Evolutionary conservation across 2,113 vertebrate species (phyloP).

Genomic region (Halichoeres trimaculatus): DNA sequence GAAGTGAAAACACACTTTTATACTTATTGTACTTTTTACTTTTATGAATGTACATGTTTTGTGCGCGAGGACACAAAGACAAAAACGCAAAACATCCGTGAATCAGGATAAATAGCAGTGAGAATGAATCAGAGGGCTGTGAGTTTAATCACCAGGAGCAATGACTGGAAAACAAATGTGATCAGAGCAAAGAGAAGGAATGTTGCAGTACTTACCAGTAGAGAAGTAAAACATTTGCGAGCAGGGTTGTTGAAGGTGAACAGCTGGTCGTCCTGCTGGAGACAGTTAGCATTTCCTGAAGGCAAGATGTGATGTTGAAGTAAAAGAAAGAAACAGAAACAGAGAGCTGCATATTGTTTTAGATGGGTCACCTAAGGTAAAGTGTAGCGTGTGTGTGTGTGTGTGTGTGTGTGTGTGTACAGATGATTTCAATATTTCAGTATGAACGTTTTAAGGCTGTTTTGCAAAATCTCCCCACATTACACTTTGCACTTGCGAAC

Average conservation of each 20-base stretch:
- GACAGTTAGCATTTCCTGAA: conserved; percentile 26
- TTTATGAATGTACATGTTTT: too few species aligned
- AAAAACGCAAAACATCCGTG: not conserved
- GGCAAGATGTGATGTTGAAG: conserved; percentile 16
- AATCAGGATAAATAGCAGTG: not conserved
- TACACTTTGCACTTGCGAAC: too few species aligned
- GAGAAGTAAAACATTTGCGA: conserved; percentile 31
- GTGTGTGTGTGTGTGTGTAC: too few species aligned
- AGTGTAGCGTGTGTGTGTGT: too few species aligned
- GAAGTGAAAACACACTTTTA: too few species aligned
- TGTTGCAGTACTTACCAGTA: conserved; percentile 30
- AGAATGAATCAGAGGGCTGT: not conserved
- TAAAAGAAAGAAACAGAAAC: conserved; percentile 19
- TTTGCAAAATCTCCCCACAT: too few species aligned
- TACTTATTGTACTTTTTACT: too few species aligned
- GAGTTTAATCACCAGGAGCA: too few species aligned
- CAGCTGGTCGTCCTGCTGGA: conserved; percentile 40
- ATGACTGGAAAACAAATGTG: too few species aligned
- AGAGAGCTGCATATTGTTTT: conserved; percentile 4
- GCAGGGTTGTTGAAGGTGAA: conserved; percentile 30
- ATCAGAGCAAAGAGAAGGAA: conserved; percentile 7
- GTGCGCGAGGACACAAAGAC: not conserved
- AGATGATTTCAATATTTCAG: too few species aligned
- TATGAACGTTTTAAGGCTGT: too few species aligned
- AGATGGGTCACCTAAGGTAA: too few species aligned